These are phyloP conservation scores for Cyprinodon brontotheroides DNA, from an alignment of 2,113 vertebrate genomes.

Conservation along the genomic window DNA sequence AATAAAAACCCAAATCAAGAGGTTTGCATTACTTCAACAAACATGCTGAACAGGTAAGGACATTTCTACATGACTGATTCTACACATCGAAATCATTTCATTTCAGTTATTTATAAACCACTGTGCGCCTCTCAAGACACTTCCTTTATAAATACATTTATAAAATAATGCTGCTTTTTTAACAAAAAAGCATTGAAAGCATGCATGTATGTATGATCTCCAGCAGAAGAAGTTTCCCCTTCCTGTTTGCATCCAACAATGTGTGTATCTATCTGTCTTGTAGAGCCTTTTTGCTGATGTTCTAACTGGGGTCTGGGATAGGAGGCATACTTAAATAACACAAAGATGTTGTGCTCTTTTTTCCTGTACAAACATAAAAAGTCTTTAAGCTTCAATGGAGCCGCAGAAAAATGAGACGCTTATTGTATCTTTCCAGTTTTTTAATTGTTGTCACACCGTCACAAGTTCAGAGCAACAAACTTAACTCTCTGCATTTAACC, in stretches of 20 bases:
- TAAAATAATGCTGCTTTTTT: not conserved
- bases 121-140: not conserved
- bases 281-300: slow-evolving; percentile 31
- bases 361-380: slow-evolving; percentile 17
- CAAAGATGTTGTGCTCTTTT: not conserved
- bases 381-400: slow-evolving; percentile 3
- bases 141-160: not conserved
- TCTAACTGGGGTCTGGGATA: slow-evolving; percentile 24
- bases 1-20: not conserved
- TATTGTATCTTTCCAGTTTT: no score
- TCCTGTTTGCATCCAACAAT: not conserved
- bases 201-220: not conserved
- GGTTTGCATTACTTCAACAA: not conserved
- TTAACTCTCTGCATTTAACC: no score
- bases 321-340: slow-evolving; percentile 33
- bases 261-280: slow-evolving; percentile 13
- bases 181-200: not conserved
- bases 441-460: no score
- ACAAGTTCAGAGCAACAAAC: no score
- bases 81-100: not conserved
- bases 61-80: not conserved
- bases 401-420: not conserved
- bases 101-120: not conserved
- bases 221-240: not conserved
- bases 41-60: not conserved